phyloP scores from a whole-genome alignment of 2,888 invertebrate genomes.

The Caenorhabditis sulstoni region DNA sequence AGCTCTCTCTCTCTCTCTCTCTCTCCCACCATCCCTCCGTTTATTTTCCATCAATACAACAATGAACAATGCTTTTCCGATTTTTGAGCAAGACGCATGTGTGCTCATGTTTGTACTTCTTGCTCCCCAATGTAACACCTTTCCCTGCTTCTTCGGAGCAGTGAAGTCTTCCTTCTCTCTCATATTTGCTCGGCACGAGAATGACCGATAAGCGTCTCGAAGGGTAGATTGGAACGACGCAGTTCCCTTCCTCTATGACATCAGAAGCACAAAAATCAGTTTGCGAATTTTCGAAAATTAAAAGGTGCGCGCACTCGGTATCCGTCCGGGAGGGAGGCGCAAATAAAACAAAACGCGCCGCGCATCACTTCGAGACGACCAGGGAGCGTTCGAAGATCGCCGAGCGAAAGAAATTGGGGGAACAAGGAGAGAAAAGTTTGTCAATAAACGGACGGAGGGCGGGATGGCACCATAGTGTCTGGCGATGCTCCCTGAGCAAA shows the following conservation, averaged over 20 bases:
- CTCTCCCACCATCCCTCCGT: background rate
- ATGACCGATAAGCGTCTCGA: conserved; percentile 12
- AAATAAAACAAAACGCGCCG: conserved; percentile 28
- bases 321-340: conserved; percentile 10
- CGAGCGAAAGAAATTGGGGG: conserved; percentile 18
- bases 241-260: conserved; percentile 34
- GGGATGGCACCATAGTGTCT: conserved; percentile 57
- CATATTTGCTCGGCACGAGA: conserved; percentile 1
- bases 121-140: background rate
- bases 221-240: background rate
- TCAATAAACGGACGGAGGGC: conserved; percentile 19
- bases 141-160: background rate
- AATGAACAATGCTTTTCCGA: conserved; percentile 3
- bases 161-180: background rate
- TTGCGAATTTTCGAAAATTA: conserved; percentile 50
- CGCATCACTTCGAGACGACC: conserved; percentile 13
- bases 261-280: conserved; percentile 51
- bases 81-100: conserved; percentile 6
- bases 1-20: conserved; percentile 7
- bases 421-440: conserved; percentile 37
- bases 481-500: conserved; percentile 10
- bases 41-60: background rate
- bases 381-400: conserved; percentile 36
- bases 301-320: conserved; percentile 18
- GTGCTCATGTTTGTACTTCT: background rate